Evolutionary conservation across 1,140 invertebrate species (phyloP), one percentile per base, ranked within the genome.

Genomic region (Anastatus disparis): DNA sequence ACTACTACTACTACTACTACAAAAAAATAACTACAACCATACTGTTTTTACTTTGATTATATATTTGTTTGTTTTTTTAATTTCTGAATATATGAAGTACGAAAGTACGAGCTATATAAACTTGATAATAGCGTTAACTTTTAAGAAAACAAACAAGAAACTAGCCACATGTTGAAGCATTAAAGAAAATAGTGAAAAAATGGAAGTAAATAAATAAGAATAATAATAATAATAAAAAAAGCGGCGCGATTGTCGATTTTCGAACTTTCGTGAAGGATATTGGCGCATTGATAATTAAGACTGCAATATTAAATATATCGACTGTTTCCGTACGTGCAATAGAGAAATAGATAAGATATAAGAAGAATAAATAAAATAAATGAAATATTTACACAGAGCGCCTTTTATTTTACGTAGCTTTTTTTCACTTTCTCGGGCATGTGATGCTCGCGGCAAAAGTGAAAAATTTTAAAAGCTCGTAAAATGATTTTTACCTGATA

Each of bases 251-350:
- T 70, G 52, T 31, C 68, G 42, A 24, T 15, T 13, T 2, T 7
- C 38, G 61, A 70, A 64, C 61, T 70, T 58, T 70, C 68, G 68
- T 64, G 68, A 70, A 64, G 68, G 68, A 70, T 8, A 10, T 44
- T 2, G 40, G 61, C 50, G 52, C 68, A 70, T 64, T 40, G 61
- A 56, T 2, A 58, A 63, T 27, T 63, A 70, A 70, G 68, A 70
- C 68, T 70, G 68, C 40, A 70, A 70, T 70, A 70, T 63, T 64
- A 56, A 58, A 70, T 70, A 58, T 70, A 58, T 64, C 42, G 59
- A 70, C 62, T 70, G 68, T 64, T 70, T 64, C 61, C 42, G 59
- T 64, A 70, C 59, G 68, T 64, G 68, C 68, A 70, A 70, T 70
- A 70, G 68, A 58, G 24, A 64, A 40, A 20, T 22, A 58, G 44